Evolutionary conservation across 2,113 vertebrate species (phyloP), one percentile per base, ranked within the genome.

Genomic region (Gavialis gangeticus): DNA sequence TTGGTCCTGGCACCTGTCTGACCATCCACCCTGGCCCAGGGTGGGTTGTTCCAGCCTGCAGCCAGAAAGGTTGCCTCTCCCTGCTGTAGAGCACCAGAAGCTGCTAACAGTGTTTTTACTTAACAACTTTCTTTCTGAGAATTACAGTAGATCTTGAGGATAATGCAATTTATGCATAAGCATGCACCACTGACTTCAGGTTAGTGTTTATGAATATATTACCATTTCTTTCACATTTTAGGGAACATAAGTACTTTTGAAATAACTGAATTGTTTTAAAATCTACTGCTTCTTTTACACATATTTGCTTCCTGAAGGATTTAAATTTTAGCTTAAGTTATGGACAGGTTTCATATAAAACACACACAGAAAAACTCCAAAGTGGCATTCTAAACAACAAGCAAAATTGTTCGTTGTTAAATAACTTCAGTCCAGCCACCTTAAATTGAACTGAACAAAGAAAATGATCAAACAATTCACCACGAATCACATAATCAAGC

Each of bases 161-260:
- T 94, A 93, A 73, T 1, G 88, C 34, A 90, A 96, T 91, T 92
- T 97, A 95, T 97, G 96, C 97, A 85, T 79, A 87, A 97, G 96
- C 97, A 97, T 2, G 86, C 83, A 79, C 67, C 67, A 77, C 59
- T 89, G 77, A 90, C 87, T 97, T 96, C 95, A 94, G 84, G 78
- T 95, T 97, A 96, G 88, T 92, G 93, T 84, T 95, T 95, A 71
- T 75, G 94, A 97, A 96, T 97, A 94, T 84, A 90, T 95, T 96
- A 96, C 59, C 0, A 1, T 81, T 92, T 67, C 59, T 86, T 92
- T 94, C 64, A 66, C 91, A 88, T 7, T 91, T 71, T 93, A 92
- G 93, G 80, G 78, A 94, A 55, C 84, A 90, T 5, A 17, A 82
- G 46, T 75, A 81, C 71, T 92, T 96, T 60, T 77, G 85, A 92